Evolutionary conservation across 2,888 invertebrate genomes (phyloP), one percentile per base, ranked within the genome.

Genomic region (Ctenicera cuprea): DNA sequence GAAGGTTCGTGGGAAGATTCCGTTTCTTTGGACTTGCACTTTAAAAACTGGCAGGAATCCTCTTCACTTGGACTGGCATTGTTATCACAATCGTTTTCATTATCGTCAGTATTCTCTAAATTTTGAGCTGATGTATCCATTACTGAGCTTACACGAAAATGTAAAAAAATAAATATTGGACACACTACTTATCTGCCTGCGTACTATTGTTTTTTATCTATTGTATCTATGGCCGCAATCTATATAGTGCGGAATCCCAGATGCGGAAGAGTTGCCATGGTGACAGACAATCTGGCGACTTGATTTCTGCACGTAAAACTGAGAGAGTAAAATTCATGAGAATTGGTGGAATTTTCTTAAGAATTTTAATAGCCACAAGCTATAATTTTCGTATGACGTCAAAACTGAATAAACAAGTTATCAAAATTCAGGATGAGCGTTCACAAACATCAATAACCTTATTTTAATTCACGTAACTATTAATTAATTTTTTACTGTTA

Each of bases 241-340:
- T 68, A 69, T 66, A 66, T 74, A 66, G 70, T 74, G 73, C 73
- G 61, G 73, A 69, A 69, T 69, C 70, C 72, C 79, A 79, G 77
- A 75, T 75, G 73, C 74, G 74, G 80, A 77, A 73, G 78, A 77
- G 86, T 87, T 86, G 81, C 84, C 84, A 87, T 86, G 85, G 82
- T 80, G 82, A 86, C 84, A 86, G 86, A 86, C 86, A 83, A 80
- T 74, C 80, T 77, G 86, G 85, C 86, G 86, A 75, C 75, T 66
- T 20, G 45, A 54, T 73, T 64, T 54, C 22, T 59, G 26, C 72
- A 67, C 52, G 66, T 20, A 26, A 37, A 52, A 48, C 45, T 48
- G 30, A 9, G 16, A 14, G 14, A 12, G n/a, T 18, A 22, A 22
- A 41, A 61, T 11, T 16, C 38, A 38, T 61, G n/a, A n/a, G n/a